Evolutionary conservation across 1,140 invertebrate species (phyloP), one percentile per base, ranked within the genome.

Genomic region (Cepaea nemoralis): DNA sequence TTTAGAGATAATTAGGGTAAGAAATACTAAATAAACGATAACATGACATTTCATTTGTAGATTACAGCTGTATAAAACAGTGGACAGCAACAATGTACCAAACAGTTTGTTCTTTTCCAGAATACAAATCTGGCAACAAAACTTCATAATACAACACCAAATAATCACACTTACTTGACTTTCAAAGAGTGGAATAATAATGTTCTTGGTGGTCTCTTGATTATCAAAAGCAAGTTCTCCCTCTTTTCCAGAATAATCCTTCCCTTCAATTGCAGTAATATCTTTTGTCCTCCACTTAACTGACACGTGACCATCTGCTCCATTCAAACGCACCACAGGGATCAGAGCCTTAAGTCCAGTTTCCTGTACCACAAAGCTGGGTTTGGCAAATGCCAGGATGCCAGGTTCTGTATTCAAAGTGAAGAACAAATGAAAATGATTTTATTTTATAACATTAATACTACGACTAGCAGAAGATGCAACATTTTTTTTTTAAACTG

Each of bases 321-420:
- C 94, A 83, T 93, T 91, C 33, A 89, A 90, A 76, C 94, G 87
- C 12, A 93, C 86, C 0, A 94, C 92, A 12, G 93, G 92, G 63
- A 94, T 89, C 12, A 89, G 83, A 8, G 93, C 94, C 24, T 89
- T 89, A 1, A 93, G 92, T 48, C 92, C 91, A 83, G 93, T 94
- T 88, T 94, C 94, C 86, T 94, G 94, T 42, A 94, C 93, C 31
- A 94, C 87, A n/a, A 93, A 88, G 84, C 94, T 94, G 78, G 94
- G 91, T 85, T 94, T 93, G 50, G 92, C 91, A 88, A 94, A 94
- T 77, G 93, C 92, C 48, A 94, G 84, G n/a, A 92, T 91, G 39
- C 94, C 94, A 76, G 94, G 94, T 87, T 94, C 94, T 94, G 85
- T 31, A 74, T 39, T 1, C 35, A 73, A 73, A 27, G 27, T 67